Evolutionary conservation across 2,113 vertebrate species (phyloP).

Genomic region (Spilogale gracilis): DNA sequence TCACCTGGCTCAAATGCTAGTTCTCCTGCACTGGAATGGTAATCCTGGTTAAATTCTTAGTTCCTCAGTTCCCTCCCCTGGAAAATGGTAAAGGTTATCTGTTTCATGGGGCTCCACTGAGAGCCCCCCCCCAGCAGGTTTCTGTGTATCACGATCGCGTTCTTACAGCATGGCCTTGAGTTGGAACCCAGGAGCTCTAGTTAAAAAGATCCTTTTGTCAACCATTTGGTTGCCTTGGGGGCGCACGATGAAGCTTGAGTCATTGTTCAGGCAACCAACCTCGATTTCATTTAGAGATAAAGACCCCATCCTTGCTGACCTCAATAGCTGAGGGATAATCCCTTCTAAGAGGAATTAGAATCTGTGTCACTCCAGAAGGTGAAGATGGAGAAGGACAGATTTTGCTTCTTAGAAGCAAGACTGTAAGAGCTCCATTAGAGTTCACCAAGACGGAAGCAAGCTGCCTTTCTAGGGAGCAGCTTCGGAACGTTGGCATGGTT

Average conservation of each 20-base stretch:
- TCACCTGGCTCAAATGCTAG: neutral
- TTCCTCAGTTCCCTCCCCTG: neutral
- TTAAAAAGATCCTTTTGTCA: neutral
- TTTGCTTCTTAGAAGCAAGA: neutral
- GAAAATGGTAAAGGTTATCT: neutral
- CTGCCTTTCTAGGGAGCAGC: neutral
- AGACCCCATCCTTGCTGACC: neutral
- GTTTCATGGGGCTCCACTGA: neutral
- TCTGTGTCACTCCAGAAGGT: neutral
- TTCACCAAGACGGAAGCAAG: neutral
- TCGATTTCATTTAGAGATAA: neutral
- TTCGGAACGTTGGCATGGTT: accelerated
- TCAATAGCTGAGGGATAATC: neutral
- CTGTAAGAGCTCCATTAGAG: neutral
- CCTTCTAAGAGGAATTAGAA: conserved; percentile 7
- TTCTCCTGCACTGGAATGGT: neutral
- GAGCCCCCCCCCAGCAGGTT: neutral
- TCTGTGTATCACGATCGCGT: neutral
- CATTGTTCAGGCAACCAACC: neutral
- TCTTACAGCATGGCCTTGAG: accelerated
- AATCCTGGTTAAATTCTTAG: neutral
- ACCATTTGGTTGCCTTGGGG: neutral
- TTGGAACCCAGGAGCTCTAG: too few relatives aligned
- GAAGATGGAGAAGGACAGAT: neutral
- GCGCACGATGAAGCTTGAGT: neutral